Conservation (phyloP, 2,888 invertebrate genomes). For the Anarsia innoxiella region DNA sequence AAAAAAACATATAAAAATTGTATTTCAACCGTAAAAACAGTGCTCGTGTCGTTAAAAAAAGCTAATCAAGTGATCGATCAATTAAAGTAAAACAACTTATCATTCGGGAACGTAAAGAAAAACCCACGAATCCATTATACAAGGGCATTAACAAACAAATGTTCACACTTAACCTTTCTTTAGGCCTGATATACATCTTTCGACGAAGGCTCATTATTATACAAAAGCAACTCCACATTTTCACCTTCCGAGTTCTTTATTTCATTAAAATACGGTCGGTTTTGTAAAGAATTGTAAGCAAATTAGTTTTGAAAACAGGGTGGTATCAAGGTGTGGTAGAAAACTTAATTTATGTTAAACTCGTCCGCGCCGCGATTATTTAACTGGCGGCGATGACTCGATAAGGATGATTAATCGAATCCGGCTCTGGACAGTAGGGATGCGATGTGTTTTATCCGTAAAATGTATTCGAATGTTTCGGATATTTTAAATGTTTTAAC, state of each 20-base stretch:
- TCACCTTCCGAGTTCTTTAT: background rate
- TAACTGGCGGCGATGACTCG: slow-evolving; percentile 60
- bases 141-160: slow-evolving; percentile 72
- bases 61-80: slow-evolving; percentile 44
- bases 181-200: slow-evolving; percentile 64
- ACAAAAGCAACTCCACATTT: slow-evolving; percentile 23
- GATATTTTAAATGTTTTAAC: too few relatives aligned
- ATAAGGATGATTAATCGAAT: slow-evolving; percentile 69
- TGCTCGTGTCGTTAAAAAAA: slow-evolving; percentile 2
- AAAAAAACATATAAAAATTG: too few relatives aligned
- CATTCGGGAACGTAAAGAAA: slow-evolving; percentile 47
- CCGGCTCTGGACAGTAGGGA: slow-evolving; percentile 23
- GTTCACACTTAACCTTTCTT: slow-evolving; percentile 74
- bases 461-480: too few relatives aligned
- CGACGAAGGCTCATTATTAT: slow-evolving; percentile 65
- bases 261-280: slow-evolving; percentile 22
- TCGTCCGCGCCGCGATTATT: slow-evolving; percentile 67
- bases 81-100: slow-evolving; percentile 59
- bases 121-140: slow-evolving; percentile 64
- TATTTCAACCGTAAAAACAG: too few relatives aligned
- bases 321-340: slow-evolving; percentile 68
- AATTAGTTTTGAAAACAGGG: slow-evolving; percentile 47
- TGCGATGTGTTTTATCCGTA: background rate
- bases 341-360: slow-evolving; percentile 75
- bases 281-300: slow-evolving; percentile 20